A percentile compares a stretch with the other conserved stretches of the same genome.
phyloP scores from a whole-genome alignment of 64 coral and sea anemone genomes.

The Montipora capricornis region DNA sequence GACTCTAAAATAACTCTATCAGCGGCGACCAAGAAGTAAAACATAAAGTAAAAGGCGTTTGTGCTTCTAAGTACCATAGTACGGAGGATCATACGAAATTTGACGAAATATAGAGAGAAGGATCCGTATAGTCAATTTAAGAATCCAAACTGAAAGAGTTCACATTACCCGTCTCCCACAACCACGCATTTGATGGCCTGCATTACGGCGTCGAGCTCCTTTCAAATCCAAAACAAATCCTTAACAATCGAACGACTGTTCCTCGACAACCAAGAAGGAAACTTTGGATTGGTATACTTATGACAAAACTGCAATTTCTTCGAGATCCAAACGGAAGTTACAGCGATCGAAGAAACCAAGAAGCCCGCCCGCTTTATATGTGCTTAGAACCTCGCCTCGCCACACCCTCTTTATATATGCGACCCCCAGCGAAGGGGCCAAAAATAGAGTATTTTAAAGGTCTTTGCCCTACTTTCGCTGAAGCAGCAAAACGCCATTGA shows the following conservation, averaged over 20 bases:
- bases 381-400: constrained; percentile 63
- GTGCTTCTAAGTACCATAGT: neutral
- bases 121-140: neutral
- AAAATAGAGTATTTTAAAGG: constrained; percentile 53
- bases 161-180: constrained; percentile 88
- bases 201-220: constrained; percentile 66
- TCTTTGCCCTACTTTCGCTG: neutral
- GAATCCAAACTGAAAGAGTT: neutral
- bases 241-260: neutral
- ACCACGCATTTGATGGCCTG: constrained; percentile 98
- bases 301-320: constrained; percentile 5
- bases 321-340: constrained; percentile 46
- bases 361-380: constrained; percentile 29
- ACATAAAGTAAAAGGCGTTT: neutral
- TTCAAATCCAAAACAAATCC: constrained; percentile 47
- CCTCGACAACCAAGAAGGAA: neutral
- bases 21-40: constrained; percentile 24
- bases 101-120: neutral
- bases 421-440: constrained; percentile 80
- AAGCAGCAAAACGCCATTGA: neutral
- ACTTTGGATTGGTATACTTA: neutral
- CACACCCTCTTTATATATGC: constrained; percentile 73
- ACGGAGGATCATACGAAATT: neutral
- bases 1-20: constrained; percentile 22
- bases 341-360: neutral